Evolutionary conservation across 1,140 invertebrate species (phyloP), one percentile per base, ranked within the genome.

Genomic region (Triops cancriformis): DNA sequence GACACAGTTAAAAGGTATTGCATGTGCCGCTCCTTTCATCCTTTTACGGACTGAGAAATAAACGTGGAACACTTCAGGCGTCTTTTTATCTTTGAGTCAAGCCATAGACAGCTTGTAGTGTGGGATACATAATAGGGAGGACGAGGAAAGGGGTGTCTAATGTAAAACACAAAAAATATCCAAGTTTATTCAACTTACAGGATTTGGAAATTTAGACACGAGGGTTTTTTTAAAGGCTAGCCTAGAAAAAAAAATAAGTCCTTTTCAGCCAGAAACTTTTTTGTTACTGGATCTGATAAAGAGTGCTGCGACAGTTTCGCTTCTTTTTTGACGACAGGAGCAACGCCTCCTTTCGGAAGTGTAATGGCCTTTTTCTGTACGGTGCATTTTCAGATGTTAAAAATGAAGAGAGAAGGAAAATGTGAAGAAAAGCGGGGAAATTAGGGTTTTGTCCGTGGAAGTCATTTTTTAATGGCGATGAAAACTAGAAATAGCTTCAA

Each of bases 1-100:
- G 14, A 64, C 14, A 64, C 1, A 64, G 51, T 9, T 23, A 64
- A 37, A 37, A 37, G 3, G 51, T 64, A 64, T 64, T 64, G n/a
- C 51, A 64, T 64, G n/a, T 64, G 51, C 51, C 51, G 51, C 51
- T 64, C 51, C 51, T 23, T 64, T 64, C 23, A 64, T 64, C 51
- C 51, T 64, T 64, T 64, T 64, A 64, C 51, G 51, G 51, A 23
- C 51, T 64, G 14, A n/a, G 51, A 23, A 64, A 64, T 64, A 23
- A 64, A 64, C 5, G 51, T 23, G 14, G 51, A 37, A 37, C 1
- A 64, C 51, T 64, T n/a, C 10, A 23, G n/a, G n/a, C 51, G n/a
- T 23, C 18, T 64, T 64, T 64, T 64, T 64, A 2, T 64, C 23
- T 64, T 64, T 64, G 0, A 18, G 51, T 64, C 51, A 14, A 64